Base-by-base conservation (phyloP, 2,113 vertebrate species). In the Phylloscopus trochilus region DNA sequence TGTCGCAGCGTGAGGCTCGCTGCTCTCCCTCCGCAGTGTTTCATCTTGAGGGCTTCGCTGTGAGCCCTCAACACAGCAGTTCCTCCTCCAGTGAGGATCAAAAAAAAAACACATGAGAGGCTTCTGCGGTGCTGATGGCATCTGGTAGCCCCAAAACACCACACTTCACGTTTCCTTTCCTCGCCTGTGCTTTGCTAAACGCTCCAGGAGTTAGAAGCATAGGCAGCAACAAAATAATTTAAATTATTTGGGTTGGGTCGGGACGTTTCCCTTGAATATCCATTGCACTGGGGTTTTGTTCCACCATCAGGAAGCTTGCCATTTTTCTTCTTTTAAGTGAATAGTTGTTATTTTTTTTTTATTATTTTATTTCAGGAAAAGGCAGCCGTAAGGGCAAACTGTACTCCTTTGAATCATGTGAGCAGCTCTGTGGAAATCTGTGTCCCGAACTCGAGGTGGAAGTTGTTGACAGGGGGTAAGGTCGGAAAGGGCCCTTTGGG, bases 251-350 rank as follows among this genome's bases (percentile, higher is more conserved):
- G 7, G 15, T 80, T 56, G 27, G 14, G 49, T 43, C 18, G 7
- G 55, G 89, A 13, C 6, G 47, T 89, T 79, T n/a, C 13, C 49
- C 24, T 67, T 31, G 60, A 83, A 47, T 39, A 68, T 4, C 52
- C 55, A 3, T 24, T 11, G 51, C 2, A 0, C 0, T 62, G 33
- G 4, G 2, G 7, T 9, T 70, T 83, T 49, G 7, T 49, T 2
- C 23, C n/a, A 9, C 27, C 49, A 3, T 80, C 9, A 31, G 53
- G 82, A 88, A 74, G 11, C 19, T 66, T 53, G 52, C 30, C 0
- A 8, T 83, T 82, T 82, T 93, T 92, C 77, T 84, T 89, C 77
- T 84, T 90, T 72, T 9, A 41, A 69, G 37, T 26, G 30, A 75
- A 15, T 37, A 23, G 43, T 46, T 46, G 20, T 44, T 41, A 13